phyloP scores from a whole-genome alignment of 2,797 vertebrate species.

The Coreius guichenoti region DNA sequence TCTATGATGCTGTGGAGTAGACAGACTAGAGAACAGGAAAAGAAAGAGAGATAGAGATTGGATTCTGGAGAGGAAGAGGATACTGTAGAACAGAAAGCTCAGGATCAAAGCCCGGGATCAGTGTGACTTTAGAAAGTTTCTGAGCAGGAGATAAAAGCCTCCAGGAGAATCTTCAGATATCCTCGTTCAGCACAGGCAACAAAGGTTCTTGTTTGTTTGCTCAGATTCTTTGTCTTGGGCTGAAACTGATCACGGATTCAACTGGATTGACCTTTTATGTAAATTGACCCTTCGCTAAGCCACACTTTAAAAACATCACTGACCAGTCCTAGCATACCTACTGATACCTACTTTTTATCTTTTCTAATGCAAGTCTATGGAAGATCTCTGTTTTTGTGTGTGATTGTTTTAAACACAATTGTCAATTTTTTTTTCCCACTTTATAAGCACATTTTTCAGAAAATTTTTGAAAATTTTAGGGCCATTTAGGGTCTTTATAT shows the following conservation, averaged over 20 bases:
- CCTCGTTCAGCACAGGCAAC: conserved; percentile 13
- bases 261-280: conserved; percentile 28
- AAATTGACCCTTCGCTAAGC: conserved; percentile 13
- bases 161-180: conserved; percentile 36
- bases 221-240: neutral
- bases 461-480: too few relatives aligned
- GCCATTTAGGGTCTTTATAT: too few relatives aligned
- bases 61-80: conserved; percentile 11
- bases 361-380: neutral
- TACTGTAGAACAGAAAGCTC: conserved; percentile 36
- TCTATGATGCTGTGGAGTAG: neutral
- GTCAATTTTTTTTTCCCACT: too few relatives aligned
- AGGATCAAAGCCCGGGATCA: conserved; percentile 44
- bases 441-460: neutral
- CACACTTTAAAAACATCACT: neutral
- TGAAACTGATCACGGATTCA: conserved; percentile 17
- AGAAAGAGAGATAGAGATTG: neutral
- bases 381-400: neutral
- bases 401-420: neutral
- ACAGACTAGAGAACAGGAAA: neutral
- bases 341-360: neutral
- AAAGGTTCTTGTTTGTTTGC: conserved; percentile 22
- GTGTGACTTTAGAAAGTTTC: conserved; percentile 39
- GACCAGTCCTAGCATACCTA: neutral
- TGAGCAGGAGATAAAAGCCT: conserved; percentile 34